Percentiles rank a stretch among this genome's conserved stretches.
Evolutionary conservation across 1,140 invertebrate species (phyloP).

Genomic region (Nasonia giraulti): DNA sequence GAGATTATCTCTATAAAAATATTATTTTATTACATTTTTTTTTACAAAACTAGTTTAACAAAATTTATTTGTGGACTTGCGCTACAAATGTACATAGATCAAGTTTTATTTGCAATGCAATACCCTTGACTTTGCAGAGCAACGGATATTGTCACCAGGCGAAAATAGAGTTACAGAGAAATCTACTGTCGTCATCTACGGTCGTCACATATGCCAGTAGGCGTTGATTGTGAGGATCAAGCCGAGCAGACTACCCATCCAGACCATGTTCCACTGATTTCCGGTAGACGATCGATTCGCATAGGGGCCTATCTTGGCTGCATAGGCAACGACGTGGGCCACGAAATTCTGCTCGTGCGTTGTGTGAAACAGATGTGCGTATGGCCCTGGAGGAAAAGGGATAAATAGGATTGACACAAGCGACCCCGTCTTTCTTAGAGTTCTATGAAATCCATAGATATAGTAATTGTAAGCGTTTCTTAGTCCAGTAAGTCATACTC

Average conservation of each 20-base stretch:
- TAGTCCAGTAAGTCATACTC: slow-evolving; percentile 27
- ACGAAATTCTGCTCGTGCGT: slow-evolving; percentile 95
- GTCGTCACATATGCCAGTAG: slow-evolving; percentile 3
- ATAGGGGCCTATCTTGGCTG: slow-evolving; percentile 80
- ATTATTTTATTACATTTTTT: no score
- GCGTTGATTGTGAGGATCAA: slow-evolving; percentile 12
- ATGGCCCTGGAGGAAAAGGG: slow-evolving; percentile 80
- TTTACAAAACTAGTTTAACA: no score
- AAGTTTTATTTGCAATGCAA: not conserved
- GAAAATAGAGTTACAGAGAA: not conserved
- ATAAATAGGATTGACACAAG: not conserved
- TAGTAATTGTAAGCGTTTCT: not conserved
- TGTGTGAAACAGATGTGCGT: slow-evolving; percentile 90
- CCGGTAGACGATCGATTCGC: slow-evolving; percentile 47
- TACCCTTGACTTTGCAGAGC: not conserved
- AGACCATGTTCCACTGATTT: slow-evolving; percentile 54
- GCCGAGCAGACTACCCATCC: not conserved
- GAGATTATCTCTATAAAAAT: no score
- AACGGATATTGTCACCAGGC: not conserved
- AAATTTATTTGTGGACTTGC: no score
- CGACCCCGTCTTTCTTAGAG: not conserved
- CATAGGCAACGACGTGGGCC: slow-evolving; percentile 89
- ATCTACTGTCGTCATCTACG: no score
- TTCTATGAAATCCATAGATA: not conserved
- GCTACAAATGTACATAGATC: not conserved